Base-by-base conservation (phyloP, 2,888 invertebrate species). In the Metallyticus violacea region DNA sequence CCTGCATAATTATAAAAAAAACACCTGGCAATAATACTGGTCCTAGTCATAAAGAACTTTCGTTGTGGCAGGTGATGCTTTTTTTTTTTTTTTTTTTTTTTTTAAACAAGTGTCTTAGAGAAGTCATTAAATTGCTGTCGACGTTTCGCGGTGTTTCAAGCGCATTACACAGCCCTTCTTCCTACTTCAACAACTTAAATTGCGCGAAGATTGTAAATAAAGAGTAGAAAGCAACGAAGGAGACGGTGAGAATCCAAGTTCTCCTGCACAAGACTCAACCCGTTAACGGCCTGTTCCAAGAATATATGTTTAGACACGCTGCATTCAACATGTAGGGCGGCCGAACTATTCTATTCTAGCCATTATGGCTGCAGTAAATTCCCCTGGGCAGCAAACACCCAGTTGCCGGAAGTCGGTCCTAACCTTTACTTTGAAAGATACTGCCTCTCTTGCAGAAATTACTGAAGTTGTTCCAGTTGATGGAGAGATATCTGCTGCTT, bases 201-300 rank as follows among this genome's bases (percentile, higher is more conserved):
- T 83, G 83, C 83, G 4, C 22, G 6, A 28, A 77, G 83, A 83
- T 27, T 83, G 83, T 83, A 83, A 83, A 83, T 83, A 77, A 83
- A 62, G 40, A 4, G 40, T 22, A 62, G 40, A 62, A 22, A 62
- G 40, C 40, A 62, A 22, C 40, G 4, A 62, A 62, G 40, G 40
- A 62, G 40, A 62, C 40, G 40, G 9, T 62, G 40, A 9, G 40
- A 40, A 40, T 2, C 40, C 40, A 40, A 15, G 40, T 40, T 40
- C 9, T 3, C 15, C 40, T 62, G 15, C 40, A 22, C 40, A 62
- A 15, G 40, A 62, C 40, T 22, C 22, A 22, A 62, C 40, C 40
- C 22, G 15, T 62, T 62, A 62, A 62, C 40, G 40, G 40, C 40
- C 40, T 62, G 40, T 62, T 62, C 40, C 15, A 22, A 15, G 40